Evolutionary conservation across 2,113 vertebrate genomes (phyloP), one percentile per base, ranked within the genome.

Genomic region (Aldabrachelys gigantea): DNA sequence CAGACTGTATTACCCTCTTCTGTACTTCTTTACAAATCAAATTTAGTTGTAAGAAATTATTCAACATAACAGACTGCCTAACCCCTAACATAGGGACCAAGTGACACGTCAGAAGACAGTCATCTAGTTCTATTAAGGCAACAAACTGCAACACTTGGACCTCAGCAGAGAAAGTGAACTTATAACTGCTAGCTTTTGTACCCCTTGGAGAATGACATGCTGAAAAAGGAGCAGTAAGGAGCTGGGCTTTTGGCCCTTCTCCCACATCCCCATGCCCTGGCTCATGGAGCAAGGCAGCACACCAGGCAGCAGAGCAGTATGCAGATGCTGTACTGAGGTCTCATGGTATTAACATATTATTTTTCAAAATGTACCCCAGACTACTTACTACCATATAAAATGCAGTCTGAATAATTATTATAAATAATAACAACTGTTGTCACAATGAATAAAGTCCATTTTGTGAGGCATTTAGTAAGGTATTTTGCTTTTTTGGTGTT

Each of bases 181-280:
- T 50, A 2, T 17, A 78, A 21, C 16, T 72, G 10, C 19, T 53
- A 65, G 38, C 53, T 38, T 25, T 0, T 0, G 27, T n/a, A 82
- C 84, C 1, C 1, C 16, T 1, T 56, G 38, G 9, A 3, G 22
- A 52, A 14, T 24, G 12, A 0, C 1, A 65, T 47, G 80, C 44
- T 29, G 38, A 54, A 22, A 83, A 78, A 59, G 4, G 3, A 44
- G 22, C 44, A 38, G 14, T 6, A 27, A 21, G 44, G 21, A 72
- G 16, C 4, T 54, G 14, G 69, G 24, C 7, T 49, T 54, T 1
- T 10, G 8, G 47, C 29, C 21, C 8, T 3, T 1, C 89, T 11
- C 16, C 86, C 19, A 21, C 62, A 38, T 14, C 13, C 27, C 10
- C 21, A 54, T 19, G 4, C 52, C 7, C 80, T 12, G 49, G 31